Conservation (phyloP, 2,888 invertebrate genomes). For the Dromius quadrimaculatus region DNA sequence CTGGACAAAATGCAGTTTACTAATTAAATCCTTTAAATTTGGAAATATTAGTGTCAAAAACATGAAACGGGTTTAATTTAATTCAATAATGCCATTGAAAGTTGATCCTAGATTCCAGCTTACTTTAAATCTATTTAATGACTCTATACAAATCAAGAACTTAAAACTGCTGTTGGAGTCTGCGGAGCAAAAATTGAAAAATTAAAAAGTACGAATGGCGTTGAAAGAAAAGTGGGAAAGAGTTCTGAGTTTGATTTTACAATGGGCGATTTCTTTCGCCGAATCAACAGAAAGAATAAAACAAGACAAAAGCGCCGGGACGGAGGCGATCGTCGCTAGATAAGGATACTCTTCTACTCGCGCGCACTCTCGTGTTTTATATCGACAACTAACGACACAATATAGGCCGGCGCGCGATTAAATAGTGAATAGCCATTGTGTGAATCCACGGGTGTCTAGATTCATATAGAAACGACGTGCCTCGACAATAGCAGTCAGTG, state of each 20-base stretch:
- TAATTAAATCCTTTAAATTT: too few relatives aligned
- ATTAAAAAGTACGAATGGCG: slow-evolving; percentile 22
- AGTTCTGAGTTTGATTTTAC: slow-evolving; percentile 26
- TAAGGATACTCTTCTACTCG: slow-evolving; percentile 54
- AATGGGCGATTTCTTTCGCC: slow-evolving; percentile 42
- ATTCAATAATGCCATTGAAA: too few relatives aligned
- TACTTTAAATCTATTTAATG: too few relatives aligned
- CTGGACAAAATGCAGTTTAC: too few relatives aligned
- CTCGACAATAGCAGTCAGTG: slow-evolving; percentile 59
- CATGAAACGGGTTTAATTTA: too few relatives aligned
- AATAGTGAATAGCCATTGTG: slow-evolving; percentile 62
- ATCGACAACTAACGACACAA: slow-evolving; percentile 59
- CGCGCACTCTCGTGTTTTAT: slow-evolving; percentile 57
- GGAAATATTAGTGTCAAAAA: too few relatives aligned
- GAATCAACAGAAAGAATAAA: slow-evolving; percentile 50
- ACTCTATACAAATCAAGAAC: slow-evolving; percentile 17
- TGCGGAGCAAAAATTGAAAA: slow-evolving; percentile 18
- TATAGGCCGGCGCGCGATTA: slow-evolving; percentile 61
- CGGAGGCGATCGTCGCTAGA: slow-evolving; percentile 52
- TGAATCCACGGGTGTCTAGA: slow-evolving; percentile 60
- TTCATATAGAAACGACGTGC: slow-evolving; percentile 60
- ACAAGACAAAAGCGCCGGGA: slow-evolving; percentile 41
- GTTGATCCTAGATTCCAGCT: too few relatives aligned
- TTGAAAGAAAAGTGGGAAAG: background rate
- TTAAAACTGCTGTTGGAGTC: slow-evolving; percentile 1